Base-by-base conservation (phyloP, 2,888 invertebrate species). In the Taenaris catops region DNA sequence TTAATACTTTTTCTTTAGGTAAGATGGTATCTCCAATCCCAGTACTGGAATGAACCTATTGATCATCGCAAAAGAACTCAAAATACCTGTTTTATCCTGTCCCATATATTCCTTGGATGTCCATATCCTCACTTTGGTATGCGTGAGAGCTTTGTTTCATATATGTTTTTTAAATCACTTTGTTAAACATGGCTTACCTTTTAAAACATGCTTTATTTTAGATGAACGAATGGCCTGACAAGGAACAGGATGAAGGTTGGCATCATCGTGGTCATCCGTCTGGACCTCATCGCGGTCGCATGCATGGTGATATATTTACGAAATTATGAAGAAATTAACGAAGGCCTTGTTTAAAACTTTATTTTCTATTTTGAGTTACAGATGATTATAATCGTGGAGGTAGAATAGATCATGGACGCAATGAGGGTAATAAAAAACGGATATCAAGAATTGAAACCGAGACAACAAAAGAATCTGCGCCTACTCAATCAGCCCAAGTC, bases 181-280 rank as follows among this genome's bases (percentile, higher is more conserved):
- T n/a, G n/a, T n/a, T n/a, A n/a, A n/a, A n/a, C n/a, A n/a, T n/a
- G n/a, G n/a, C n/a, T n/a, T n/a, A n/a, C n/a, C 31, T 24, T 25
- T n/a, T 17, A 28, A n/a, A n/a, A n/a, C n/a, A 24, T 20, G 12
- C 1, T 25, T 25, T 18, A 6, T 41, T 46, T 41, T 53, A 87
- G 87, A 84, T 84, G 72, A 69, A 64, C 60, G 87, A 87, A 55
- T 87, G 87, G 87, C 76, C 68, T 71, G 87, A 87, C 45, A 86
- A 87, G 58, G 87, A 86, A 23, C 63, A 69, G 10, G 86, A 87
- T 17, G 87, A 87, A 46, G 66, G 74, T 37, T 87, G 87, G 87
- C 87, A 81, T 55, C 83, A 81, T 45, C 73, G 86, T 41, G 80
- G 83, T 25, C 84, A 78, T 48, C 70, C 58, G 5, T 32, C 88